These are phyloP conservation scores for Setipinna tenuifilis DNA, from an alignment of 2,797 vertebrate genomes.

Conservation along the genomic window DNA sequence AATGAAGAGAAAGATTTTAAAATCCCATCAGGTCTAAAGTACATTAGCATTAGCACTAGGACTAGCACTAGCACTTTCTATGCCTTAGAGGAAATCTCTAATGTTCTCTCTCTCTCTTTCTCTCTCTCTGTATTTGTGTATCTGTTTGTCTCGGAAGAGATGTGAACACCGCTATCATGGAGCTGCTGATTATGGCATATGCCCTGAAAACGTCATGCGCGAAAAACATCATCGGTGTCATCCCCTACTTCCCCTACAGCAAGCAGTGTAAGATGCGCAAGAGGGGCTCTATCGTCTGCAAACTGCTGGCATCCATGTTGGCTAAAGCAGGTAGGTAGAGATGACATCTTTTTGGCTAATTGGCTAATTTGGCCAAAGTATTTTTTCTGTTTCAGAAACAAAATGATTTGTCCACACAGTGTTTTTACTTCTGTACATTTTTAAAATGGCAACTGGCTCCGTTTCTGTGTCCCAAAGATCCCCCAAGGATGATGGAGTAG, in stretches of 20 bases:
- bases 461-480: too few species aligned
- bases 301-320: slow-evolving; percentile 95
- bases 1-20: not conserved
- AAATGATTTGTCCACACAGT: too few species aligned
- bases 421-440: too few species aligned
- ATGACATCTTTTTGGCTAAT: not conserved
- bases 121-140: slow-evolving; percentile 2
- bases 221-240: slow-evolving; percentile 96
- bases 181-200: slow-evolving; percentile 95
- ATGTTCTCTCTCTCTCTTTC: not conserved
- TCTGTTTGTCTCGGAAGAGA: slow-evolving; percentile 73
- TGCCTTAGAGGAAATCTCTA: not conserved
- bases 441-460: too few species aligned
- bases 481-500: too few species aligned
- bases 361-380: too few species aligned
- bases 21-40: not conserved
- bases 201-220: slow-evolving; percentile 96
- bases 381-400: too few species aligned
- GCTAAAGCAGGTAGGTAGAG: slow-evolving; percentile 87
- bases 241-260: slow-evolving; percentile 98
- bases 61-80: not conserved
- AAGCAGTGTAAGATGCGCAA: slow-evolving; percentile 99
- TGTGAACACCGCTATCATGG: slow-evolving; percentile 98
- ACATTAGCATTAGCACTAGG: not conserved
- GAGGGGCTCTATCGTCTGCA: slow-evolving; percentile 97